Evolutionary conservation across 2,113 vertebrate genomes (phyloP).

Genomic region (Dasypus novemcinctus): DNA sequence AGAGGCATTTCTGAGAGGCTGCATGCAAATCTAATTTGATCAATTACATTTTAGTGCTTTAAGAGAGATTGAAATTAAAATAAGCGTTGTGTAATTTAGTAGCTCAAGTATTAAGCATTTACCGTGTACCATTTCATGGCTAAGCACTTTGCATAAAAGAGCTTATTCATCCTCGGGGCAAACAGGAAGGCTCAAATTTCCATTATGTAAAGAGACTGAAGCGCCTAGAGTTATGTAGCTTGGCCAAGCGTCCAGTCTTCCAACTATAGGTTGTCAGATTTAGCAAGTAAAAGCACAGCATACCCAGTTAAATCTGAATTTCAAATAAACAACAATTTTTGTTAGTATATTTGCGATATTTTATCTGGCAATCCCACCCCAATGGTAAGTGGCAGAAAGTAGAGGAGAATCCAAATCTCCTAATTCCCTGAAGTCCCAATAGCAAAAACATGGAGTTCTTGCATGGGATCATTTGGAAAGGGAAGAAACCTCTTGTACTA

Average conservation of each 20-base stretch:
- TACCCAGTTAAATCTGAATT: background rate
- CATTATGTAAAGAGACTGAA: background rate
- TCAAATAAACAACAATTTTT: background rate
- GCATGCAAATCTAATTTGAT: conserved; percentile 11
- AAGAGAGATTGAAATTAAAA: conserved; percentile 44
- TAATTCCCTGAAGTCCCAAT: background rate
- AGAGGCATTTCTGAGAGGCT: conserved; percentile 9
- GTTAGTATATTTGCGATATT: conserved; percentile 37
- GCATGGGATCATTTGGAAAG: conserved; percentile 10
- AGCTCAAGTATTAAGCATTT: conserved; percentile 1
- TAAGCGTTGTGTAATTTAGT: background rate
- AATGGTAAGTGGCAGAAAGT: background rate
- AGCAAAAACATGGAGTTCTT: background rate
- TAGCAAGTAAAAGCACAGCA: background rate
- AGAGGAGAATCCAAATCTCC: background rate
- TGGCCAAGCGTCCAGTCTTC: background rate
- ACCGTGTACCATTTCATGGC: background rate
- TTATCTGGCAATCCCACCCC: background rate
- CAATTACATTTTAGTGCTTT: conserved; percentile 22
- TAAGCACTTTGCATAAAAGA: background rate
- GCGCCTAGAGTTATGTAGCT: background rate
- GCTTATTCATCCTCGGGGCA: background rate
- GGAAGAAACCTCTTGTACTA: background rate
- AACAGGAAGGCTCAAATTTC: conserved; percentile 1
- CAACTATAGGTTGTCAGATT: conserved; percentile 12